These are phyloP conservation scores for Acutogordius australiensis DNA, from an alignment of 2,888 invertebrate species.

Conservation along the genomic window DNA sequence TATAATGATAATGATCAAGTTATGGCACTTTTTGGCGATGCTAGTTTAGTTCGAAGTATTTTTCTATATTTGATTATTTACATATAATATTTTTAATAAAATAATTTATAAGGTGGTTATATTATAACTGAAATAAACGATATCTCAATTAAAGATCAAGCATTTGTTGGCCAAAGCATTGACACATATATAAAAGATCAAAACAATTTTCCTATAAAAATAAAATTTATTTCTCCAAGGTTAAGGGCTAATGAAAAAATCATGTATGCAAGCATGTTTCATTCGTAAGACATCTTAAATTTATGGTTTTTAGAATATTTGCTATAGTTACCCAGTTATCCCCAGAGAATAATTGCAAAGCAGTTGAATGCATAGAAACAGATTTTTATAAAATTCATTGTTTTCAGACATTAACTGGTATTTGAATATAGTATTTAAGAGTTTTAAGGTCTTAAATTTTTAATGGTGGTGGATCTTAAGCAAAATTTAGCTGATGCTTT, in stretches of 20 bases:
- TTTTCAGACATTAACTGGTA: background rate
- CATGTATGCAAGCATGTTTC: background rate
- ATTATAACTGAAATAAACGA: background rate
- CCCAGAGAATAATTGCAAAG: background rate
- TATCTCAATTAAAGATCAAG: background rate
- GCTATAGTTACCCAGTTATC: background rate
- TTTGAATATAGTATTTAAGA: background rate
- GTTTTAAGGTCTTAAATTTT: background rate
- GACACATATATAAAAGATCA: background rate
- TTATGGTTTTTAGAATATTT: background rate
- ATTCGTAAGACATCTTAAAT: background rate
- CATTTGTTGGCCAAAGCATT: background rate
- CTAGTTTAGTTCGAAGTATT: background rate
- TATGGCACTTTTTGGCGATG: background rate
- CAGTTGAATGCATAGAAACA: background rate
- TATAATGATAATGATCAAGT: background rate
- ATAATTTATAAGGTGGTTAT: background rate
- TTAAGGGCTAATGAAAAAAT: background rate
- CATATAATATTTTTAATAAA: background rate
- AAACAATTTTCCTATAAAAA: background rate
- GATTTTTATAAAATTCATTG: background rate
- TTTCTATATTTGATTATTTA: too few relatives aligned
- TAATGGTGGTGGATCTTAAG: background rate
- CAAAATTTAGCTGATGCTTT: background rate
- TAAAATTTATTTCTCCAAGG: background rate